phyloP scores from a whole-genome alignment of 2,113 vertebrate genomes.

The Carollia perspicillata region DNA sequence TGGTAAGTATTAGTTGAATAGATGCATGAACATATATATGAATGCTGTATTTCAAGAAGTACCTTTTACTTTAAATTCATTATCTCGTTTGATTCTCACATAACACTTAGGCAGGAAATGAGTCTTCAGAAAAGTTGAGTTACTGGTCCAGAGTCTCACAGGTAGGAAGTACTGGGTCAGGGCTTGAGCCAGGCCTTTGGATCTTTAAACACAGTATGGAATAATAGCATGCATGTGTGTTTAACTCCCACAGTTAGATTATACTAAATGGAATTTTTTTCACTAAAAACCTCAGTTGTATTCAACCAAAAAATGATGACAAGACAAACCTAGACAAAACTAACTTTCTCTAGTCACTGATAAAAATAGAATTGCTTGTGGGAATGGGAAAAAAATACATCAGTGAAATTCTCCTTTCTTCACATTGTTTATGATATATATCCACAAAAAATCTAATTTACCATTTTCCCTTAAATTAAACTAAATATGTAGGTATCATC shows the following conservation, averaged over 20 bases:
- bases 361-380: conserved; percentile 32
- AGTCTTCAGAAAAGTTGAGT: neutral
- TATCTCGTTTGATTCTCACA: neutral
- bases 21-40: neutral
- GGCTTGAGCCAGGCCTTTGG: neutral
- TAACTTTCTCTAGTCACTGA: neutral
- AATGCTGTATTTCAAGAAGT: neutral
- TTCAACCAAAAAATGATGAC: neutral
- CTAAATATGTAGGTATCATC: neutral
- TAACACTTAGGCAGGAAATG: neutral
- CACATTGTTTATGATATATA: neutral
- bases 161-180: neutral
- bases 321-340: neutral
- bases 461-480: neutral
- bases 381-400: neutral
- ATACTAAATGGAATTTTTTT: neutral
- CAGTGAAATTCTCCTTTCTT: conserved; percentile 29
- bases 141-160: neutral
- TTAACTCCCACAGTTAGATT: neutral
- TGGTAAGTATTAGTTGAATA: neutral
- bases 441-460: neutral
- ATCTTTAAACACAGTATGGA: neutral
- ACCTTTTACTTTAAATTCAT: neutral
- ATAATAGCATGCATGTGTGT: neutral
- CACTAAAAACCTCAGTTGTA: neutral